A percentile compares a stretch with the other conserved stretches of the same genome.
These are phyloP conservation scores for Anadara kagoshimensis DNA, from an alignment of 1,140 invertebrate genomes.

Conservation along the genomic window DNA sequence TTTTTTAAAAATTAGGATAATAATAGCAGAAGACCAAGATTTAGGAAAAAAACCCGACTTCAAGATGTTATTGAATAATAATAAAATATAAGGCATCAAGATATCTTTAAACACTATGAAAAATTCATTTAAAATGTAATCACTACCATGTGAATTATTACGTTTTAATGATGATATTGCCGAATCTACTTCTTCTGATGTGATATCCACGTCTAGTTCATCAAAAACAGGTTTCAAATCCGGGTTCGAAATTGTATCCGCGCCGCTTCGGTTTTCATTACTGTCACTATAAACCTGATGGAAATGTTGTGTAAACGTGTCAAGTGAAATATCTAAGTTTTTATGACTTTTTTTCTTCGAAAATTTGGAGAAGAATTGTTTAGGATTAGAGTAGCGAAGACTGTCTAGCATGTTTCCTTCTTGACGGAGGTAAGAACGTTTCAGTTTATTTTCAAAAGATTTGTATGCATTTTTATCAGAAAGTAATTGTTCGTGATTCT, in stretches of 20 bases:
- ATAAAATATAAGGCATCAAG: constrained; percentile 10
- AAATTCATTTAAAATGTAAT: constrained; percentile 28
- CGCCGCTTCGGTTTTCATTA: too few relatives aligned
- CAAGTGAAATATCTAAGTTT: not conserved
- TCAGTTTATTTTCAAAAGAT: not conserved
- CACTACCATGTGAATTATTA: constrained; percentile 7
- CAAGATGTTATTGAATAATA: constrained; percentile 18
- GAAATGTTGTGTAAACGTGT: too few relatives aligned
- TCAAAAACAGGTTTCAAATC: not conserved
- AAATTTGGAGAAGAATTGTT: too few relatives aligned
- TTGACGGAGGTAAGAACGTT: not conserved
- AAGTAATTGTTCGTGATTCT: not conserved
- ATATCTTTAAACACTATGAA: constrained; percentile 12
- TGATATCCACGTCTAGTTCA: not conserved
- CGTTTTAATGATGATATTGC: constrained; percentile 4
- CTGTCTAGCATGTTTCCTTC: not conserved
- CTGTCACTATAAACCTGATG: too few relatives aligned
- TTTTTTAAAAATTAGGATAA: constrained; percentile 14
- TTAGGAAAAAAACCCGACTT: constrained; percentile 14
- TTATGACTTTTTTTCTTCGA: too few relatives aligned
- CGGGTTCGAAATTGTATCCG: too few relatives aligned
- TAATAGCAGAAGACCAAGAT: constrained; percentile 8
- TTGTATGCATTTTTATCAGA: not conserved
- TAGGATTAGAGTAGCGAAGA: too few relatives aligned
- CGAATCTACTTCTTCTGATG: too few relatives aligned